Conservation (phyloP, 1,140 invertebrate genomes). For the Monomorium pharaonis region DNA sequence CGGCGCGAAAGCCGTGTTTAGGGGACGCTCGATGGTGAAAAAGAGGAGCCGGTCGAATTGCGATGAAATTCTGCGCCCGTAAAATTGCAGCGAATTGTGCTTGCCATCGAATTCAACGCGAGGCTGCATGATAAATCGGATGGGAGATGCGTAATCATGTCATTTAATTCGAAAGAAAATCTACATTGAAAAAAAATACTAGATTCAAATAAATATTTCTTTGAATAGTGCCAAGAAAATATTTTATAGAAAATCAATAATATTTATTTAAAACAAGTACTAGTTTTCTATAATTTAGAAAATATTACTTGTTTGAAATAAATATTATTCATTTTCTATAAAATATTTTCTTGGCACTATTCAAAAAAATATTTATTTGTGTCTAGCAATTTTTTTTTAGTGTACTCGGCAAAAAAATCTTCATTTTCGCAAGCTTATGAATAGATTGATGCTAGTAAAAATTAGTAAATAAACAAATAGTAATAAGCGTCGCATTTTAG, state of each 20-base stretch:
- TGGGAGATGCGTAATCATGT: background rate
- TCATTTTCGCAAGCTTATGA: background rate
- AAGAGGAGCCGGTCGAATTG: slow-evolving; percentile 30
- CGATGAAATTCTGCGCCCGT: slow-evolving; percentile 49
- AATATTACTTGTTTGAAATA: too few relatives aligned
- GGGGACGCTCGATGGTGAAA: background rate
- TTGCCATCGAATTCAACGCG: background rate
- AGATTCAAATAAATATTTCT: too few relatives aligned
- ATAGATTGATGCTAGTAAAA: background rate
- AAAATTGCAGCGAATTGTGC: slow-evolving; percentile 26
- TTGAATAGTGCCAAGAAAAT: too few relatives aligned
- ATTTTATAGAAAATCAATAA: too few relatives aligned
- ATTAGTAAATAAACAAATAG: background rate
- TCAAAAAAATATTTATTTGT: too few relatives aligned
- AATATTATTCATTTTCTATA: too few relatives aligned
- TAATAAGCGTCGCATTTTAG: background rate
- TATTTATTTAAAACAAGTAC: too few relatives aligned
- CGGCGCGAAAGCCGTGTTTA: slow-evolving; percentile 63
- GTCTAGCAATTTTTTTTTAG: too few relatives aligned
- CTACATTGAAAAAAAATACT: too few relatives aligned
- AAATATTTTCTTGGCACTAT: too few relatives aligned
- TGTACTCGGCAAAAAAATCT: background rate
- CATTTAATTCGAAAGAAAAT: slow-evolving; percentile 45
- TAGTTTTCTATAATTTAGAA: too few relatives aligned
- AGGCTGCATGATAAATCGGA: background rate